Conservation (phyloP, 2,113 vertebrate genomes). For the Gallinago media region DNA sequence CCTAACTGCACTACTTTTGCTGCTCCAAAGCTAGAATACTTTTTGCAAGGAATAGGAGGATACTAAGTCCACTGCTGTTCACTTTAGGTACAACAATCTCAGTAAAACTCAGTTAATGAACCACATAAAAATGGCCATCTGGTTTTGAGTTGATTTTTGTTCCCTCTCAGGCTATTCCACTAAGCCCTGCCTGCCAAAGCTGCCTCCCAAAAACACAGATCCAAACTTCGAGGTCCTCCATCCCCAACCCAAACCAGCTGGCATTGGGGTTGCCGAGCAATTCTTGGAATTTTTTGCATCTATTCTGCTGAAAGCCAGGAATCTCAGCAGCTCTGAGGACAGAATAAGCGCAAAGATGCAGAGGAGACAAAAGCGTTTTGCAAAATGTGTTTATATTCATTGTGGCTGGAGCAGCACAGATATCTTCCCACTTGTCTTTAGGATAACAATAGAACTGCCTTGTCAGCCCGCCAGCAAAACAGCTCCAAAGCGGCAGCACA, state of each 20-base stretch:
- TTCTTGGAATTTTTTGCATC: neutral
- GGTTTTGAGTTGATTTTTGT: slow-evolving; percentile 13
- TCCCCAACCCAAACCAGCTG: neutral
- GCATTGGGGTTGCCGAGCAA: neutral
- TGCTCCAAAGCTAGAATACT: neutral
- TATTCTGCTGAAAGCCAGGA: neutral
- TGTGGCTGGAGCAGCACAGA: neutral
- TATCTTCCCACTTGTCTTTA: slow-evolving; percentile 41
- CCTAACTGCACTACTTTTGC: neutral
- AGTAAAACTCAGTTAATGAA: slow-evolving; percentile 35
- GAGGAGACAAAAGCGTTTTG: neutral
- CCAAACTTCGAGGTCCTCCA: neutral
- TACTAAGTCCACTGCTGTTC: neutral
- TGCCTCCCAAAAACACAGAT: neutral
- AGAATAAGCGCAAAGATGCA: neutral
- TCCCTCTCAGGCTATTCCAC: neutral
- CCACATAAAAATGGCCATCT: slow-evolving; percentile 20
- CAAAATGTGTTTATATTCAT: neutral
- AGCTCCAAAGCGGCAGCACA: neutral
- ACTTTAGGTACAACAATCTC: neutral
- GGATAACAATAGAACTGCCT: slow-evolving; percentile 55
- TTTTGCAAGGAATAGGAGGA: neutral
- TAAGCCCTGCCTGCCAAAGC: neutral
- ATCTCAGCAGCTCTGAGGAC: neutral
- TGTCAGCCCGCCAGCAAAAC: slow-evolving; percentile 33